Evolutionary conservation across 2,888 invertebrate species (phyloP).

Genomic region (Patella pellucida): DNA sequence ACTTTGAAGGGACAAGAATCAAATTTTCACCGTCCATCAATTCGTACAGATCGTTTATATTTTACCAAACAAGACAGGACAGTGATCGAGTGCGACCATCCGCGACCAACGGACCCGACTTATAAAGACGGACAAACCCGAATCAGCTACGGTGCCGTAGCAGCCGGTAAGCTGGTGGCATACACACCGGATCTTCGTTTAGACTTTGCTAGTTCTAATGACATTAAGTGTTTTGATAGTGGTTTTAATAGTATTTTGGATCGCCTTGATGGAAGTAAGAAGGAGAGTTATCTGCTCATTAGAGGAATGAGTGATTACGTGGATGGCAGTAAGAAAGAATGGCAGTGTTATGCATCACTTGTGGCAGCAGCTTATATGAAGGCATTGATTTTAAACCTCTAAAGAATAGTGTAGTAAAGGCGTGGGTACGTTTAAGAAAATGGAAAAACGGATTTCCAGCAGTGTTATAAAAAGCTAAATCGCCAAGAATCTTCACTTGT

Average conservation of each 20-base stretch:
- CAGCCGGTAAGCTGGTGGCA: conserved; percentile 85
- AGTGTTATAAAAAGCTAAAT: too few relatives aligned
- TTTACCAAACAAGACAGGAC: conserved; percentile 50
- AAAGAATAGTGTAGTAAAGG: too few relatives aligned
- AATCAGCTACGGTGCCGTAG: conserved; percentile 83
- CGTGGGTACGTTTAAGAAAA: too few relatives aligned
- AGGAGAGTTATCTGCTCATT: conserved; percentile 77
- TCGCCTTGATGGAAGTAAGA: conserved; percentile 76
- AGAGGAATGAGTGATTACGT: conserved; percentile 92
- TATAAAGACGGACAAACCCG: conserved; percentile 63
- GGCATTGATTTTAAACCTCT: conserved; percentile 74
- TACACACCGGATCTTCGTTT: conserved; percentile 85
- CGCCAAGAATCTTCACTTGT: too few relatives aligned
- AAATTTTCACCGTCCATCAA: conserved; percentile 60
- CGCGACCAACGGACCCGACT: conserved; percentile 54
- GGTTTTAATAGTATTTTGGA: conserved; percentile 96
- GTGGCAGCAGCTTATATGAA: conserved; percentile 94
- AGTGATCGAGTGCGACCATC: conserved; percentile 40
- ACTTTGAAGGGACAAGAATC: conserved; percentile 72
- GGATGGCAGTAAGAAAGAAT: conserved; percentile 94
- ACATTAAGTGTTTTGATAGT: conserved; percentile 90
- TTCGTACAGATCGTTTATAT: conserved; percentile 54
- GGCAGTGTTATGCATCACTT: conserved; percentile 95
- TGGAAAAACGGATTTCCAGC: too few relatives aligned
- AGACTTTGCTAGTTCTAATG: conserved; percentile 86